Percentiles rank a stretch among this genome's conserved stretches.
phyloP scores from a whole-genome alignment of 1,140 invertebrate species.

The Himalopsyche phryganea region DNA sequence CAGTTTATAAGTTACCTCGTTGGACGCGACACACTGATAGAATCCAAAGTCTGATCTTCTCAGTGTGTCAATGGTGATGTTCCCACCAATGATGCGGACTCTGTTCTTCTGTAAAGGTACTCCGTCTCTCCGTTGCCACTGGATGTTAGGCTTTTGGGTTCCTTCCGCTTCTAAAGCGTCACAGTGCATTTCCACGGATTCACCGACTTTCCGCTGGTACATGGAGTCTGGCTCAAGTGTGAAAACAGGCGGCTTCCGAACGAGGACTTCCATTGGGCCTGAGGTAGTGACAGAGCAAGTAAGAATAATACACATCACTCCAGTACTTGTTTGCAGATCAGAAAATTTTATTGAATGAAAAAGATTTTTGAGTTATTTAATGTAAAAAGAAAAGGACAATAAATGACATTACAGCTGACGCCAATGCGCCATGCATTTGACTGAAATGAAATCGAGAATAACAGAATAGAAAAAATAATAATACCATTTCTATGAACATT shows the following conservation, averaged over 20 bases:
- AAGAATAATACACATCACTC: too few species aligned
- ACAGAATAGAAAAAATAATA: too few species aligned
- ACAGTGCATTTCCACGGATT: constrained; percentile 90
- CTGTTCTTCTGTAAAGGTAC: constrained; percentile 75
- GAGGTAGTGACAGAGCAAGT: too few species aligned
- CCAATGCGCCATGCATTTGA: too few species aligned
- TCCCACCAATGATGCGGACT: constrained; percentile 74
- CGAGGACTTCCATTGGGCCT: constrained; percentile 92
- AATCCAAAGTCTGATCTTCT: constrained; percentile 86
- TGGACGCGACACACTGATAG: constrained; percentile 92
- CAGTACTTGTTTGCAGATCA: too few species aligned
- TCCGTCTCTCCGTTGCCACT: constrained; percentile 86
- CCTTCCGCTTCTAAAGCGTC: constrained; percentile 86
- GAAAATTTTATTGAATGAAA: too few species aligned
- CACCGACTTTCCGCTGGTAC: constrained; percentile 84
- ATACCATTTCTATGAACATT: too few species aligned
- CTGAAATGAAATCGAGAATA: too few species aligned
- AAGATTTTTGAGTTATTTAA: too few species aligned
- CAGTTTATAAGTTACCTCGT: too few species aligned
- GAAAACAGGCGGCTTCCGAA: constrained; percentile 85
- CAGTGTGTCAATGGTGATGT: constrained; percentile 87
- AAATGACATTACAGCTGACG: too few species aligned
- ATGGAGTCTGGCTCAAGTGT: constrained; percentile 78
- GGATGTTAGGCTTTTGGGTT: constrained; percentile 83
- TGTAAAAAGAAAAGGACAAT: too few species aligned